Percentiles rank a stretch among this genome's conserved stretches.
Conservation (phyloP, 2,113 vertebrate genomes). For the Bubo blakistoni region DNA sequence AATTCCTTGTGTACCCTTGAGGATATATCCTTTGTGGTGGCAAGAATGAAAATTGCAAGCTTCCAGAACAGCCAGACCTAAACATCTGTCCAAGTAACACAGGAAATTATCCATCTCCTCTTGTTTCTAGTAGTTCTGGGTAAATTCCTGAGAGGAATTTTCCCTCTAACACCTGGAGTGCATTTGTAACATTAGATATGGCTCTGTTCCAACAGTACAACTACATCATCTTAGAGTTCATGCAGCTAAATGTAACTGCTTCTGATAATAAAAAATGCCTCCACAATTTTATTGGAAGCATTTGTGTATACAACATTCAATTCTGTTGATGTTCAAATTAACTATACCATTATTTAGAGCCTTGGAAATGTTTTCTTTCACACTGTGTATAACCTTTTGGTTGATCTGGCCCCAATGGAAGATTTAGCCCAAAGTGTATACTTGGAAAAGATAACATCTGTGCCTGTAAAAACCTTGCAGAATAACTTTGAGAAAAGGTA, state of each 20-base stretch:
- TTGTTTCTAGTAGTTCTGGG: not conserved
- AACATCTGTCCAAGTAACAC: conserved; percentile 16
- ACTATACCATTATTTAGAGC: conserved; percentile 2
- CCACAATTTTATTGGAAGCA: not conserved
- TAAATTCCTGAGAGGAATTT: conserved; percentile 7
- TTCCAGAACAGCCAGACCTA: not conserved
- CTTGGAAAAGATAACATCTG: conserved; percentile 15
- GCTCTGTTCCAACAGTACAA: not conserved
- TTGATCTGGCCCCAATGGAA: not conserved
- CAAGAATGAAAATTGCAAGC: not conserved
- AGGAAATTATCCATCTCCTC: conserved; percentile 26
- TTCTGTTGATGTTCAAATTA: conserved; percentile 13
- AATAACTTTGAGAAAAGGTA: not conserved
- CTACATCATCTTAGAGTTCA: not conserved
- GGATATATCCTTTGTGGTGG: not conserved
- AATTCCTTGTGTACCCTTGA: not conserved
- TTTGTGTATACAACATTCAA: not conserved
- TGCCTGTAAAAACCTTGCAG: not conserved
- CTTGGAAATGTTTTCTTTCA: conserved; percentile 17
- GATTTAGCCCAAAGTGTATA: not conserved
- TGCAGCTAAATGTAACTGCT: not conserved
- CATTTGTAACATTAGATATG: conserved; percentile 36
- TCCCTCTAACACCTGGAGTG: conserved; percentile 15
- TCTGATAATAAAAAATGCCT: conserved; percentile 18
- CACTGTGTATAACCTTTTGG: not conserved